Conservation (phyloP, 2,113 vertebrate genomes). For the Alouatta palliata region DNA sequence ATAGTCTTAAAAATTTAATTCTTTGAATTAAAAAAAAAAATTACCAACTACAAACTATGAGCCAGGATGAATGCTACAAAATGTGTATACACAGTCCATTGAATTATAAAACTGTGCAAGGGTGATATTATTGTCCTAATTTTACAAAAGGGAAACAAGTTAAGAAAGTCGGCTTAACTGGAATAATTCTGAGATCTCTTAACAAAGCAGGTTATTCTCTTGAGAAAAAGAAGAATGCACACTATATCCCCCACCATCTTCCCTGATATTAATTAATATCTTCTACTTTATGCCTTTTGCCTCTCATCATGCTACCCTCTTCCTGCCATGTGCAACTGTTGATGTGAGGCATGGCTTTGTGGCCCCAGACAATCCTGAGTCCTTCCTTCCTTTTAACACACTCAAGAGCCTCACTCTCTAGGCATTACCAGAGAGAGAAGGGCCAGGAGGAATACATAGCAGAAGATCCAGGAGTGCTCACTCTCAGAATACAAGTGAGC, state of each 20-base stretch:
- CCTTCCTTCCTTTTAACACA: background rate
- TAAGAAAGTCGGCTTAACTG: background rate
- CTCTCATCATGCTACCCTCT: background rate
- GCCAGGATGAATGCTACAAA: background rate
- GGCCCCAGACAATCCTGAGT: background rate
- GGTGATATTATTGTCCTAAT: background rate
- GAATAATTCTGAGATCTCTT: background rate
- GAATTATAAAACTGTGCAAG: background rate
- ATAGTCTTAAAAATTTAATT: background rate
- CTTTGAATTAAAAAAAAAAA: background rate
- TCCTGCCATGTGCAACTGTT: background rate
- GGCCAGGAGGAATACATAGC: rapidly evolving
- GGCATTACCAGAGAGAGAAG: background rate
- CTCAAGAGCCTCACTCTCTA: background rate
- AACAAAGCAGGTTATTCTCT: background rate
- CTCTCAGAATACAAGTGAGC: background rate
- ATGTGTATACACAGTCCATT: background rate
- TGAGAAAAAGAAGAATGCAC: background rate
- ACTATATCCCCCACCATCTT: background rate
- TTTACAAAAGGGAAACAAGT: background rate
- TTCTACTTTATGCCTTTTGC: background rate
- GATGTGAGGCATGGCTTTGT: background rate
- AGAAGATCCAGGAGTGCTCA: rapidly evolving
- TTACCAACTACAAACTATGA: background rate
- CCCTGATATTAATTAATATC: background rate